Evolutionary conservation across 2,888 invertebrate genomes (phyloP).

Genomic region (Theristus sp.): DNA sequence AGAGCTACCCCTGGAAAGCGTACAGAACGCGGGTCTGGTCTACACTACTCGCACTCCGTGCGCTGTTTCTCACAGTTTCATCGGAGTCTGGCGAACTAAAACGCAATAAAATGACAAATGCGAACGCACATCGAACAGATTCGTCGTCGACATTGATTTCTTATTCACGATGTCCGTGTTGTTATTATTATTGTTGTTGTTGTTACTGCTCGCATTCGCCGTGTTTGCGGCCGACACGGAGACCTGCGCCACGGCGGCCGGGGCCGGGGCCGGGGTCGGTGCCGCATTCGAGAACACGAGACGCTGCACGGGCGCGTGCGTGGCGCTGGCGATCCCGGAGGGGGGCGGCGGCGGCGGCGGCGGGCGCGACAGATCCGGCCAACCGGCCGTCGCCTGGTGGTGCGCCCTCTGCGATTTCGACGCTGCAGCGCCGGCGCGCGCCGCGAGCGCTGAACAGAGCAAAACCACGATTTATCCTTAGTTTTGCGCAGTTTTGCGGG

Average conservation of each 20-base stretch:
- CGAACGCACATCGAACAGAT: constrained; percentile 19
- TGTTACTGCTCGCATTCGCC: not conserved
- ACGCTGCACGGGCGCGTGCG: not conserved
- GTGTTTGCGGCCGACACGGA: not conserved
- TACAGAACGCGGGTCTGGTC: too few relatives aligned
- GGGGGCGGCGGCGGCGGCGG: constrained; percentile 5
- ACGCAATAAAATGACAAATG: too few relatives aligned
- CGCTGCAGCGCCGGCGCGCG: constrained; percentile 37
- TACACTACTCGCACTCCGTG: too few relatives aligned
- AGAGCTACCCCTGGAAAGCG: too few relatives aligned
- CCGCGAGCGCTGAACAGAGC: too few relatives aligned
- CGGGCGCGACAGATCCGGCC: constrained; percentile 11
- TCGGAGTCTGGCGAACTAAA: too few relatives aligned
- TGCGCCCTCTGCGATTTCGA: not conserved
- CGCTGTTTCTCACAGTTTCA: too few relatives aligned
- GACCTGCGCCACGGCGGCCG: too few relatives aligned
- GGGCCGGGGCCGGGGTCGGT: too few relatives aligned
- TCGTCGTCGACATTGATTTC: constrained; percentile 28
- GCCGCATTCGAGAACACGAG: not conserved
- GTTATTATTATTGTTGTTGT: not conserved
- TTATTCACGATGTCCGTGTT: not conserved
- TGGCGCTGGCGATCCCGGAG: not conserved
- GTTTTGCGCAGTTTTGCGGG: too few relatives aligned
- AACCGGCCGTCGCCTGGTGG: not conserved
- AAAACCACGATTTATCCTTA: too few relatives aligned